phyloP scores from a whole-genome alignment of 1,140 invertebrate genomes.

The Neodiprion pinetum region DNA sequence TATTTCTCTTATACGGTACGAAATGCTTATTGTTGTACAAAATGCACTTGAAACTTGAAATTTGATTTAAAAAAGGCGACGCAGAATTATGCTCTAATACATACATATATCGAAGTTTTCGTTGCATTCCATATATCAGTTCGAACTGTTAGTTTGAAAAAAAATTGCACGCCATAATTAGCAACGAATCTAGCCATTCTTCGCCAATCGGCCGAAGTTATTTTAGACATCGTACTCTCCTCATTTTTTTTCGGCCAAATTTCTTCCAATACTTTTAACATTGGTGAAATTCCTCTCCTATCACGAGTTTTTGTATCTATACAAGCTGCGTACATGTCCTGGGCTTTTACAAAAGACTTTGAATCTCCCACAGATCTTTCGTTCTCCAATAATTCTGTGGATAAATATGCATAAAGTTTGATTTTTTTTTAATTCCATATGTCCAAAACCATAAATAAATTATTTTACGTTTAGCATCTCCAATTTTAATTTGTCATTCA shows the following conservation, averaged over 20 bases:
- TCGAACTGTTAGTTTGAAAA: neutral
- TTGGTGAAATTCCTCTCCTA: neutral
- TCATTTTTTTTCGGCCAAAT: neutral
- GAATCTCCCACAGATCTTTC: neutral
- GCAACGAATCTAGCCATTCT: neutral
- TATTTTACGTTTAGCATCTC: neutral
- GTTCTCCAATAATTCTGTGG: neutral
- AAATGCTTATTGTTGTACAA: too few relatives aligned
- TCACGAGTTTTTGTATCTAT: neutral
- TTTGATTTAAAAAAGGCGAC: too few relatives aligned
- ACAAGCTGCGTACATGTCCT: neutral
- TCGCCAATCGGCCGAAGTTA: neutral
- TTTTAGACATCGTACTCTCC: neutral
- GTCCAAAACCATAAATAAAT: too few relatives aligned
- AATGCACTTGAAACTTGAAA: too few relatives aligned
- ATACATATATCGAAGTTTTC: neutral
- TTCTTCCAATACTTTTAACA: neutral
- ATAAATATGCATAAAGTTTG: neutral
- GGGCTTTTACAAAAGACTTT: neutral
- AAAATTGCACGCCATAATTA: conserved; percentile 1
- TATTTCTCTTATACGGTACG: too few relatives aligned
- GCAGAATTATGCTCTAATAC: neutral
- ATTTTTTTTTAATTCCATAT: too few relatives aligned
- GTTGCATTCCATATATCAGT: neutral
- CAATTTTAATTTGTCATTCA: neutral